Percentiles rank a stretch among this genome's conserved stretches.
These are phyloP conservation scores for Saguinus imperator DNA, from an alignment of 2,113 vertebrate species.

Conservation along the genomic window DNA sequence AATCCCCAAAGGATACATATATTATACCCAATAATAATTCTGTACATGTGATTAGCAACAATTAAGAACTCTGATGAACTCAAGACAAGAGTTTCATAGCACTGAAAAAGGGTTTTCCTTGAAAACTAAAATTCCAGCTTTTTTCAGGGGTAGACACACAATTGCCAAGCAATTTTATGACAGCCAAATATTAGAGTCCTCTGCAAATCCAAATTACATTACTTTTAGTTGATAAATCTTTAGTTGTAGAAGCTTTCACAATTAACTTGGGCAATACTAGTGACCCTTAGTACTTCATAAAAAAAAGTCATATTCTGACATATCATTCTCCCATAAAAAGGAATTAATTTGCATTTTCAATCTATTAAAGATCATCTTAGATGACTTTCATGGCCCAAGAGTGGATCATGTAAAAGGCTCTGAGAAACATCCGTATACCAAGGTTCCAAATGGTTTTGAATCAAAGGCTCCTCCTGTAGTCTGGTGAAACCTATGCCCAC, in stretches of 20 bases:
- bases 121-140: background rate
- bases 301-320: background rate
- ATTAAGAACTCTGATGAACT: background rate
- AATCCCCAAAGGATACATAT: background rate
- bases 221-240: conserved; percentile 16
- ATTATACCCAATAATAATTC: background rate
- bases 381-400: background rate
- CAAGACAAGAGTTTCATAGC: background rate
- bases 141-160: background rate
- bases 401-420: background rate
- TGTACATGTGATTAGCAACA: background rate
- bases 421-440: background rate
- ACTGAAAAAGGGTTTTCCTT: background rate
- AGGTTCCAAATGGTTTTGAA: background rate
- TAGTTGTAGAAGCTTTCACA: background rate
- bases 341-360: background rate
- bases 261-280: background rate
- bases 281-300: background rate
- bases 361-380: background rate
- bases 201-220: background rate
- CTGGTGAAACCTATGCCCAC: background rate
- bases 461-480: background rate
- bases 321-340: background rate
- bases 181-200: background rate
- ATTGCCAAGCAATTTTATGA: background rate